phyloP scores from a whole-genome alignment of 2,113 vertebrate species.

The Todiramphus chloris region DNA sequence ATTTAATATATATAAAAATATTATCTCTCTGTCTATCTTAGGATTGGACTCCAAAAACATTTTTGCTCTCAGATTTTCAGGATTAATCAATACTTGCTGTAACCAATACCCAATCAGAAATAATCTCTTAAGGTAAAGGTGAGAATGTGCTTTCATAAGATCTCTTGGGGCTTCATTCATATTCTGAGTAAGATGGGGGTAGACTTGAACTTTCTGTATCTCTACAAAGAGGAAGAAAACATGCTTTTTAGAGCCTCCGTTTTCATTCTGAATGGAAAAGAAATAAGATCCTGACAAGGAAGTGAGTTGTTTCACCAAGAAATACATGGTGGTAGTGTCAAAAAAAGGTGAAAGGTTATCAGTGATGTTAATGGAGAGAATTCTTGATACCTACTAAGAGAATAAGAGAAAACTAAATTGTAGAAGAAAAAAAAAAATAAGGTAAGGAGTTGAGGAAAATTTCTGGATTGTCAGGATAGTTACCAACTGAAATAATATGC shows the following conservation, averaged over 20 bases:
- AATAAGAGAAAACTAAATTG: background rate
- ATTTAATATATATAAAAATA: background rate
- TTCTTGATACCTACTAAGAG: background rate
- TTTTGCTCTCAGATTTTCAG: background rate
- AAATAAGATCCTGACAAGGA: background rate
- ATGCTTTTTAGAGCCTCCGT: background rate
- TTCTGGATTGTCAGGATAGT: background rate
- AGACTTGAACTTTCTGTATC: background rate
- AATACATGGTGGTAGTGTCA: background rate
- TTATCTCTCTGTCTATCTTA: background rate
- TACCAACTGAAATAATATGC: conserved; percentile 2
- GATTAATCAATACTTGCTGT: background rate
- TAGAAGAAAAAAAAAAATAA: background rate
- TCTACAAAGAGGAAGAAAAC: background rate
- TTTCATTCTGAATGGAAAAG: background rate
- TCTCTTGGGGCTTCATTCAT: background rate
- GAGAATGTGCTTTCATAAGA: background rate
- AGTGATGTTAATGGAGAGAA: background rate
- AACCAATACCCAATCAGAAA: background rate
- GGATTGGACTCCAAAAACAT: background rate
- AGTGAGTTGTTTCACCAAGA: background rate
- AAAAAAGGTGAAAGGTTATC: background rate
- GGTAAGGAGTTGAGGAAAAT: background rate
- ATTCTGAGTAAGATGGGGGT: background rate
- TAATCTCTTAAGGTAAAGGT: background rate